Conservation (phyloP, 2,113 vertebrate species). For the Casuarius casuarius region DNA sequence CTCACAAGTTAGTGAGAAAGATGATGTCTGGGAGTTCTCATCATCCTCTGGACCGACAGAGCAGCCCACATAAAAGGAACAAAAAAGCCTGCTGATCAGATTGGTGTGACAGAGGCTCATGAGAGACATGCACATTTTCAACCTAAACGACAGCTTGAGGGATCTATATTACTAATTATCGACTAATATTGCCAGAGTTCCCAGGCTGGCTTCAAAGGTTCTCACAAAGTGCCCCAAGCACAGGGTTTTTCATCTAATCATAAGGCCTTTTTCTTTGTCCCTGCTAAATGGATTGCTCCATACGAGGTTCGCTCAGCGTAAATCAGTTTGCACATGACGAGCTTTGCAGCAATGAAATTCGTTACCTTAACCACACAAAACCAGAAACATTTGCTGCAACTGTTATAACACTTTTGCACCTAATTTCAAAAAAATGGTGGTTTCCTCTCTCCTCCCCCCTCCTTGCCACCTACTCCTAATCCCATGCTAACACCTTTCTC, state of each 20-base stretch:
- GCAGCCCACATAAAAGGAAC: slow-evolving; percentile 73
- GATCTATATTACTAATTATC: slow-evolving; percentile 74
- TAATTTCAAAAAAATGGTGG: background rate
- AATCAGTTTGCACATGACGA: slow-evolving; percentile 59
- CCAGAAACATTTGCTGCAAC: slow-evolving; percentile 60
- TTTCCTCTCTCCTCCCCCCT: slow-evolving; percentile 27
- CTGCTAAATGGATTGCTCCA: slow-evolving; percentile 51
- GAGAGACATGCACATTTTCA: slow-evolving; percentile 65
- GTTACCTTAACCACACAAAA: slow-evolving; percentile 57
- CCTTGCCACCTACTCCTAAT: slow-evolving; percentile 4
- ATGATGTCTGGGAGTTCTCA: slow-evolving; percentile 67
- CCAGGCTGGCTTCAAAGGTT: slow-evolving; percentile 70
- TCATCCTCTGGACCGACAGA: slow-evolving; percentile 46
- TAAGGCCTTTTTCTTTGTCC: slow-evolving; percentile 37
- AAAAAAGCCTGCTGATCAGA: slow-evolving; percentile 69
- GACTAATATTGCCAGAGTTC: slow-evolving; percentile 65
- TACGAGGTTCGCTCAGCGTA: background rate
- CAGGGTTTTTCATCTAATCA: slow-evolving; percentile 44
- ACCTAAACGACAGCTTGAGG: slow-evolving; percentile 58
- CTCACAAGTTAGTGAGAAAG: slow-evolving; percentile 67
- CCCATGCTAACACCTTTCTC: slow-evolving; percentile 47
- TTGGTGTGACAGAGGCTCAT: slow-evolving; percentile 61
- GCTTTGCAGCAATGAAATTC: slow-evolving; percentile 61
- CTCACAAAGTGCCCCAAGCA: slow-evolving; percentile 32
- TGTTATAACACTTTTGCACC: slow-evolving; percentile 58